Evolutionary conservation across 2,888 invertebrate genomes (phyloP).

Genomic region (Alloscopus bannaensis): DNA sequence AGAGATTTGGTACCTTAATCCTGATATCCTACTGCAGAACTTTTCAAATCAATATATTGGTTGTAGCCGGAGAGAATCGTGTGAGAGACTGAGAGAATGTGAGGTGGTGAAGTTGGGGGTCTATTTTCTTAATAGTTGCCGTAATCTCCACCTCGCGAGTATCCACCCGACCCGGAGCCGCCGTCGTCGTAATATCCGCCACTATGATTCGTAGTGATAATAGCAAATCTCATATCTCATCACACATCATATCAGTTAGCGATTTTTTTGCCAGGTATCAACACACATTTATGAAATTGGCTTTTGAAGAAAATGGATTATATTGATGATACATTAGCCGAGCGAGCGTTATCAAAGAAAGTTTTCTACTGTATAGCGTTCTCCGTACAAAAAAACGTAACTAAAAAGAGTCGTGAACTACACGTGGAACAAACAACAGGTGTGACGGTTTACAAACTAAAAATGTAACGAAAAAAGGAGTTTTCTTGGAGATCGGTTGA

Average conservation of each 20-base stretch:
- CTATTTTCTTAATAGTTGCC: slow-evolving; percentile 69
- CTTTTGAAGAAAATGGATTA: too few species aligned
- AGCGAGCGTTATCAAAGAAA: slow-evolving; percentile 52
- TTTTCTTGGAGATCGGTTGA: slow-evolving; percentile 21
- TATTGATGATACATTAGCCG: too few species aligned
- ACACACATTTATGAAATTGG: too few species aligned
- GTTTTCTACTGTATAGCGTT: slow-evolving; percentile 55
- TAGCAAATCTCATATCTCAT: slow-evolving; percentile 56
- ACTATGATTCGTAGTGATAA: slow-evolving; percentile 68
- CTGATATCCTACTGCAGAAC: slow-evolving; percentile 66
- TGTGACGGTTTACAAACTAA: slow-evolving; percentile 24
- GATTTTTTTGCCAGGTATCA: too few species aligned
- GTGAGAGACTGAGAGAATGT: slow-evolving; percentile 57
- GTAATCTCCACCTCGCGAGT: slow-evolving; percentile 69
- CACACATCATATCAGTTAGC: slow-evolving; percentile 40
- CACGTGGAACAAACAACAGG: slow-evolving; percentile 31
- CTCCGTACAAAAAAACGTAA: slow-evolving; percentile 34
- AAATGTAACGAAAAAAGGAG: slow-evolving; percentile 9
- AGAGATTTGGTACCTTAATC: slow-evolving; percentile 66
- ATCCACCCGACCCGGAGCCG: slow-evolving; percentile 66
- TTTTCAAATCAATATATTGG: slow-evolving; percentile 66
- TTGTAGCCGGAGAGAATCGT: slow-evolving; percentile 63
- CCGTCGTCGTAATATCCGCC: slow-evolving; percentile 68
- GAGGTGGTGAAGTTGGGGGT: slow-evolving; percentile 55
- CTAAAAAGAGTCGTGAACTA: slow-evolving; percentile 55